Conservation (phyloP, 1,140 invertebrate species). For the Orius laevigatus region DNA sequence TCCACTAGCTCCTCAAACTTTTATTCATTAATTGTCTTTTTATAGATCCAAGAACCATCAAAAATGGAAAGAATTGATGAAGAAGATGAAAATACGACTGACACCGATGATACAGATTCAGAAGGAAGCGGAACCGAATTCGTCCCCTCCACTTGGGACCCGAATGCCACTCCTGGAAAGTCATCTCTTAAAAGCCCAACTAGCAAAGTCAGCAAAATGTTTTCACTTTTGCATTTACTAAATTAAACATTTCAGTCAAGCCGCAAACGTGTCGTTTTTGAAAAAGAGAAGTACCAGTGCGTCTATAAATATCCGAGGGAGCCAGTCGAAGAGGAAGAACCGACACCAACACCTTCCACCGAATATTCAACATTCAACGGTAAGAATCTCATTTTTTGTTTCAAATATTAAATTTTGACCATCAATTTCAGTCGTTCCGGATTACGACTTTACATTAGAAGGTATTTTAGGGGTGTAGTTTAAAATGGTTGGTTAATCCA, state of each 20-base stretch:
- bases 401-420: not conserved
- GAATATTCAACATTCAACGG: slow-evolving; percentile 26
- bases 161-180: slow-evolving; percentile 34
- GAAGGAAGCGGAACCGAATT: slow-evolving; percentile 35
- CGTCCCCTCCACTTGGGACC: slow-evolving; percentile 39
- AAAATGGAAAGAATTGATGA: slow-evolving; percentile 17
- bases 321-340: slow-evolving; percentile 18
- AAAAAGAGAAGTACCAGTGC: slow-evolving; percentile 63
- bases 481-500: slow-evolving; percentile 5
- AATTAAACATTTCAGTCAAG: slow-evolving; percentile 23
- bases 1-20: no score
- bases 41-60: slow-evolving; percentile 19
- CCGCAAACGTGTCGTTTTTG: slow-evolving; percentile 50
- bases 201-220: not conserved
- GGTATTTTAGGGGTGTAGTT: not conserved
- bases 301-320: slow-evolving; percentile 69
- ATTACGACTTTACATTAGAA: slow-evolving; percentile 8
- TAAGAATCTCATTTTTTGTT: slow-evolving; percentile 14
- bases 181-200: slow-evolving; percentile 34
- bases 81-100: slow-evolving; percentile 23
- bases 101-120: slow-evolving; percentile 23
- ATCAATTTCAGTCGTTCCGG: not conserved
- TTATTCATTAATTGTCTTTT: not conserved
- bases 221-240: not conserved
- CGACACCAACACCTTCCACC: slow-evolving; percentile 15